phyloP scores from a whole-genome alignment of 1,140 invertebrate species.

The Drosophila kikkawai region DNA sequence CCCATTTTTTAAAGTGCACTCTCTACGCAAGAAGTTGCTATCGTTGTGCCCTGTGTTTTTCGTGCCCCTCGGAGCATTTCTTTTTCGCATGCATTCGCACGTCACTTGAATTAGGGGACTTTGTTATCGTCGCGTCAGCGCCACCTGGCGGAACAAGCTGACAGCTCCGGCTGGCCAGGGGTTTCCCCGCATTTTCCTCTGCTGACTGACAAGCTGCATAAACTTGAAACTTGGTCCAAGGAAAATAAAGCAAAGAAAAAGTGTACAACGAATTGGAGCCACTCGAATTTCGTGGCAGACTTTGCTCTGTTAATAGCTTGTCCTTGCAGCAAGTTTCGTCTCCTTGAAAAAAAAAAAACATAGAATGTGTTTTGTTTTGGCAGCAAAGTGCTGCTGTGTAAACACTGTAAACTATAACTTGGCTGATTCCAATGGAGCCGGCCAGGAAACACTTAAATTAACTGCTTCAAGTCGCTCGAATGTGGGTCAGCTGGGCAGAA shows the following conservation, averaged over 20 bases:
- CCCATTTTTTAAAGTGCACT: neutral
- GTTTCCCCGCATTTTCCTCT: neutral
- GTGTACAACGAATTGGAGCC: slow-evolving; percentile 53
- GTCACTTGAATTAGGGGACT: slow-evolving; percentile 65
- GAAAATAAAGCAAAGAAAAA: slow-evolving; percentile 19
- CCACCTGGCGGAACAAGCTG: slow-evolving; percentile 72
- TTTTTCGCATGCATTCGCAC: slow-evolving; percentile 55
- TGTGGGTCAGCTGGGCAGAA: slow-evolving; percentile 76
- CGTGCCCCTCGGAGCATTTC: slow-evolving; percentile 15
- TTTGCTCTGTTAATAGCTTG: slow-evolving; percentile 75
- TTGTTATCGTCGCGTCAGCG: slow-evolving; percentile 67
- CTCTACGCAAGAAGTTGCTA: slow-evolving; percentile 12
- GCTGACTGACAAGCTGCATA: slow-evolving; percentile 47
- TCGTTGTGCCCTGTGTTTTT: slow-evolving; percentile 12
- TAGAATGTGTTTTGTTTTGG: slow-evolving; percentile 77
- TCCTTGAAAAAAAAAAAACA: slow-evolving; percentile 7
- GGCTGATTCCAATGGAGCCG: slow-evolving; percentile 33
- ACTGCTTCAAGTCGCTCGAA: slow-evolving; percentile 60
- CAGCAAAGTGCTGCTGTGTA: slow-evolving; percentile 75
- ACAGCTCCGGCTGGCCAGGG: slow-evolving; percentile 28
- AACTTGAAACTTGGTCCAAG: slow-evolving; percentile 66
- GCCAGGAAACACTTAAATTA: slow-evolving; percentile 82
- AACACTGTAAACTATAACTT: slow-evolving; percentile 82
- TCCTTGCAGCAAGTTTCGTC: slow-evolving; percentile 55
- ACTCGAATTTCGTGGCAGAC: slow-evolving; percentile 75